phyloP scores from a whole-genome alignment of 2,888 invertebrate species.

The Agonopterix alstromeriana region DNA sequence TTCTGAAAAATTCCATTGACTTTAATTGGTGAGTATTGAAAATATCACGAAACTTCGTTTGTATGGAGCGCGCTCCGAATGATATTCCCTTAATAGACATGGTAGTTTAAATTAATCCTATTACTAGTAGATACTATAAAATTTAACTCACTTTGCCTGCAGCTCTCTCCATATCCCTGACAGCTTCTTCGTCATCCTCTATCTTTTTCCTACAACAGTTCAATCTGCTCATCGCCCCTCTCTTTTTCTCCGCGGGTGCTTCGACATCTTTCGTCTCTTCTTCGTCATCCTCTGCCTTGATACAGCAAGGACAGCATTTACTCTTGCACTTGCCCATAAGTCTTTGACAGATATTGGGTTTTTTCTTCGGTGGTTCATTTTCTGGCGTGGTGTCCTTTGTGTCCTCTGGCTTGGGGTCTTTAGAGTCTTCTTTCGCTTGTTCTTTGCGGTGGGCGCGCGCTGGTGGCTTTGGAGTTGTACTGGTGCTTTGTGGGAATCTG shows the following conservation, averaged over 20 bases:
- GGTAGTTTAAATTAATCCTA: no score
- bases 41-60: no score
- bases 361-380: conserved; percentile 23
- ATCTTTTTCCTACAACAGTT: conserved; percentile 60
- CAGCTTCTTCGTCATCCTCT: conserved; percentile 32
- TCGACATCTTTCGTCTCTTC: conserved; percentile 24
- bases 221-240: conserved; percentile 44
- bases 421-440: conserved; percentile 15
- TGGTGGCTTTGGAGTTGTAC: conserved; percentile 65
- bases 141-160: conserved; percentile 55
- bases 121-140: no score
- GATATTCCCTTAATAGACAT: no score
- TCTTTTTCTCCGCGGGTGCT: conserved; percentile 22
- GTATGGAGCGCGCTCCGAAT: no score
- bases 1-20: no score
- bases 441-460: conserved; percentile 39
- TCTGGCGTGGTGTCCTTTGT: conserved; percentile 19
- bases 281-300: conserved; percentile 42
- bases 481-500: conserved; percentile 69
- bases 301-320: conserved; percentile 69
- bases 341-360: conserved; percentile 52
- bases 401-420: conserved; percentile 8
- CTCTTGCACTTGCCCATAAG: conserved; percentile 58
- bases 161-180: conserved; percentile 51
- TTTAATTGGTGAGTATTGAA: no score